Percentiles rank a stretch among this genome's conserved stretches.
phyloP scores from a whole-genome alignment of 2,888 invertebrate genomes.

The Hirtodrosophila cameraria region DNA sequence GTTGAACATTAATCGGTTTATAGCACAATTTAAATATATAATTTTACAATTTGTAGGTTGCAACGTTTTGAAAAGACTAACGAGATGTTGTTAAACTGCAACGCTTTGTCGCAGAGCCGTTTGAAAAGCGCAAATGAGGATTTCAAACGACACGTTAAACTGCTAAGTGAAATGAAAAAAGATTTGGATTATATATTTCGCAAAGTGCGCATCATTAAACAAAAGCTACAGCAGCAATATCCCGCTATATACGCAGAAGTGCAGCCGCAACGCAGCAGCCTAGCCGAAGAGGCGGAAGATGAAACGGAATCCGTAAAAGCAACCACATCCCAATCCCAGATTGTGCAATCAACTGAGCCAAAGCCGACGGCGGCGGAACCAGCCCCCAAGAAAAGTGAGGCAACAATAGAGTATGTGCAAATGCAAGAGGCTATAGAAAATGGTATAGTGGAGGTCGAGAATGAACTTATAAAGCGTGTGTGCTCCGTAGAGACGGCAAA shows the following conservation, averaged over 20 bases:
- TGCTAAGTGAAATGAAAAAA: slow-evolving; percentile 95
- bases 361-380: slow-evolving; percentile 60
- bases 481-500: slow-evolving; percentile 88
- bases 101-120: slow-evolving; percentile 94
- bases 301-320: slow-evolving; percentile 82
- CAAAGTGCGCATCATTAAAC: slow-evolving; percentile 93
- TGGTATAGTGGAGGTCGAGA: slow-evolving; percentile 82
- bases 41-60: slow-evolving; percentile 87
- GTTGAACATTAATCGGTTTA: too few species aligned
- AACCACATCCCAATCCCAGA: too few species aligned
- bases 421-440: slow-evolving; percentile 84
- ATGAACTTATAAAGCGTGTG: slow-evolving; percentile 82
- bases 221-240: slow-evolving; percentile 90
- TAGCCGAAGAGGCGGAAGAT: slow-evolving; percentile 85
- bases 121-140: slow-evolving; percentile 93
- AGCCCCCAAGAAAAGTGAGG: slow-evolving; percentile 59
- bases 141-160: slow-evolving; percentile 94
- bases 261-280: slow-evolving; percentile 83
- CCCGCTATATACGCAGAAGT: slow-evolving; percentile 88
- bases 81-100: slow-evolving; percentile 99
- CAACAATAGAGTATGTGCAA: slow-evolving; percentile 84
- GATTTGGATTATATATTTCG: slow-evolving; percentile 97
- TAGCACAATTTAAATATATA: background rate
- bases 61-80: slow-evolving; percentile 99
- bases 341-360: slow-evolving; percentile 31